Evolutionary conservation across 2,888 invertebrate genomes (phyloP).

Genomic region (Andrena trimmerana): DNA sequence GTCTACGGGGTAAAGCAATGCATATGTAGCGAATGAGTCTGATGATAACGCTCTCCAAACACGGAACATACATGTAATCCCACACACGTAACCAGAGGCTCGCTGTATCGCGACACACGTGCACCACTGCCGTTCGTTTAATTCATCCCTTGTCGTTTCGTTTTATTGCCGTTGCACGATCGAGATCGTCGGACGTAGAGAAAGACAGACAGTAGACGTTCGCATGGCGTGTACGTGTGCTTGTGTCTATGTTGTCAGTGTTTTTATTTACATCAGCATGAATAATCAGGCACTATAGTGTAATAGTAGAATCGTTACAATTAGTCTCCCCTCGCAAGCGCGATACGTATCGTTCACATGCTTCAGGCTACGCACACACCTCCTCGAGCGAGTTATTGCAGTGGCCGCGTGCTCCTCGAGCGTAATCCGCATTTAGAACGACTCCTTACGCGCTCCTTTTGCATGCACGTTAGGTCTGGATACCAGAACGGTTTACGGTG

Average conservation of each 20-base stretch:
- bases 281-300: slow-evolving; percentile 43
- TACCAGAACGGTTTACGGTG: slow-evolving; percentile 28
- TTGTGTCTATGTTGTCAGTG: neutral
- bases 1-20: slow-evolving; percentile 34
- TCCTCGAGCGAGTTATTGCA: slow-evolving; percentile 48
- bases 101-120: slow-evolving; percentile 22
- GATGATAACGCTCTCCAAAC: slow-evolving; percentile 29
- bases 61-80: slow-evolving; percentile 35
- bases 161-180: slow-evolving; percentile 37
- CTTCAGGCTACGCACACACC: slow-evolving; percentile 30
- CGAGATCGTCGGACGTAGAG: slow-evolving; percentile 21
- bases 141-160: slow-evolving; percentile 11
- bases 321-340: slow-evolving; percentile 57
- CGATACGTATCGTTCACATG: slow-evolving; percentile 50
- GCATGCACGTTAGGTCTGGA: slow-evolving; percentile 59
- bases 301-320: slow-evolving; percentile 41
- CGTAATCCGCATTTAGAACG: slow-evolving; percentile 4
- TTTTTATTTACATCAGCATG: slow-evolving; percentile 45
- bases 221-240: slow-evolving; percentile 16
- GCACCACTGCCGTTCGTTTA: slow-evolving; percentile 23
- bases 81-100: slow-evolving; percentile 36
- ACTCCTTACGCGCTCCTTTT: slow-evolving; percentile 9
- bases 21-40: slow-evolving; percentile 8
- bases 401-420: slow-evolving; percentile 21
- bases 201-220: neutral